Base-by-base conservation (phyloP, 2,888 invertebrate species). In the Alcis repandata region DNA sequence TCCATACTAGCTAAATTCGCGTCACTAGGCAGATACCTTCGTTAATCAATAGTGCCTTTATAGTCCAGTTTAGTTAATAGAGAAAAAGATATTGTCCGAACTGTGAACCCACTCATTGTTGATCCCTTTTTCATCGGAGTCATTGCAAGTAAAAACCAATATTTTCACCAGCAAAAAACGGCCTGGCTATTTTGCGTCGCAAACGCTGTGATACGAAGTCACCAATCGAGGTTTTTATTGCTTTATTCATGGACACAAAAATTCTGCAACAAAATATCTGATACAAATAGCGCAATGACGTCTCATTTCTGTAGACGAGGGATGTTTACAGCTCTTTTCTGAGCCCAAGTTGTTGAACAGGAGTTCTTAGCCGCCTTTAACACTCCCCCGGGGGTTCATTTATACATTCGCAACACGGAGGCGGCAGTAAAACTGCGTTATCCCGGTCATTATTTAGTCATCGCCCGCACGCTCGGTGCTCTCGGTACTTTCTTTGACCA, bases 401-500 rank as follows among this genome's bases (percentile, higher is more conserved):
- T 93, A 91, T 92, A 90, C 92, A 93, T 92, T 92, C 92, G 88
- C 88, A 90, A 90, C 92, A 90, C 92, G 92, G 87, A 90, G 88
- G 80, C 85, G 82, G 92, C 89, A 90, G 91, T 92, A 93, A 93
- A 93, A 90, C 89, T 88, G 92, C 89, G 92, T 93, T 92, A 93
- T 91, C 88, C 91, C 82, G 84, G 91, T 92, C 92, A 92, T 93
- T 92, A 92, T 91, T 93, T 92, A 93, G 93, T 92, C 92, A 93
- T 92, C 92, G 87, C 89, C 86, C 79, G 83, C 69, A 66, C 67
- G 60, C 64, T 57, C 52, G 49, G 22, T 54, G 22, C 53, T 40
- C 45, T 22, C 54, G 52, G 41, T 57, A 36, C 49, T 54, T 10
- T 51, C 54, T 64, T 56, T 66, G 65, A 66, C 65, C 65, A 61